Evolutionary conservation across 2,888 invertebrate species (phyloP).

Genomic region (Troides oblongomaculatus): DNA sequence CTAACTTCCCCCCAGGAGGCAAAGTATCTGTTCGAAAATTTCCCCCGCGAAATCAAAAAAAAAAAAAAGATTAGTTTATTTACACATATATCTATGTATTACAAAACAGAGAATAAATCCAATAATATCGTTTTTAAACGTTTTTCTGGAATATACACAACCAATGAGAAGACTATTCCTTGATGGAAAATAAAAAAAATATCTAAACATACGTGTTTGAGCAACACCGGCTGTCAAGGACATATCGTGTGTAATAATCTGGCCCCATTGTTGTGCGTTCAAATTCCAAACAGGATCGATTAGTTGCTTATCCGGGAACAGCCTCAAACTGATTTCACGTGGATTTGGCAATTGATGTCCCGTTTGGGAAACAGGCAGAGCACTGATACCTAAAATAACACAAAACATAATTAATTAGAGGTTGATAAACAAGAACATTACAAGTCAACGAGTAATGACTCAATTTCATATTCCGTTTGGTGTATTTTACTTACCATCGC

Average conservation of each 20-base stretch:
- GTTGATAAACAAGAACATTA: too few relatives aligned
- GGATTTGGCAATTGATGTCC: constrained; percentile 85
- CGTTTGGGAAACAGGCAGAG: constrained; percentile 81
- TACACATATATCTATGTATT: too few relatives aligned
- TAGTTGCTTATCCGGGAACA: constrained; percentile 85
- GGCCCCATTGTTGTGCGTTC: constrained; percentile 89
- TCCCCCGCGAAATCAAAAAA: too few relatives aligned
- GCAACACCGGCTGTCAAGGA: constrained; percentile 85
- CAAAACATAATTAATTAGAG: too few relatives aligned
- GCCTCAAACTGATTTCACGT: constrained; percentile 83
- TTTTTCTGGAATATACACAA: too few relatives aligned
- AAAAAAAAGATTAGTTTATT: too few relatives aligned
- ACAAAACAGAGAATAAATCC: too few relatives aligned
- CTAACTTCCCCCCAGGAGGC: too few relatives aligned
- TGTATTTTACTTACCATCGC: constrained; percentile 79
- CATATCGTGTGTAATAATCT: constrained; percentile 90
- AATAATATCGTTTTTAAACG: not conserved
- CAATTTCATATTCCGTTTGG: not conserved
- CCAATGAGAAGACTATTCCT: too few relatives aligned
- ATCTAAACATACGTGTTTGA: constrained; percentile 85
- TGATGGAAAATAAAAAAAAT: not conserved
- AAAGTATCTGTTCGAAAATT: too few relatives aligned
- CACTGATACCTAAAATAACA: constrained; percentile 78
- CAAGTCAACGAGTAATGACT: too few relatives aligned
- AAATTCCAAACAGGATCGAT: constrained; percentile 87